A percentile compares a stretch with the other conserved stretches of the same genome.
These are phyloP conservation scores for Coracopsis vasa DNA, from an alignment of 2,113 vertebrate genomes.

Conservation along the genomic window DNA sequence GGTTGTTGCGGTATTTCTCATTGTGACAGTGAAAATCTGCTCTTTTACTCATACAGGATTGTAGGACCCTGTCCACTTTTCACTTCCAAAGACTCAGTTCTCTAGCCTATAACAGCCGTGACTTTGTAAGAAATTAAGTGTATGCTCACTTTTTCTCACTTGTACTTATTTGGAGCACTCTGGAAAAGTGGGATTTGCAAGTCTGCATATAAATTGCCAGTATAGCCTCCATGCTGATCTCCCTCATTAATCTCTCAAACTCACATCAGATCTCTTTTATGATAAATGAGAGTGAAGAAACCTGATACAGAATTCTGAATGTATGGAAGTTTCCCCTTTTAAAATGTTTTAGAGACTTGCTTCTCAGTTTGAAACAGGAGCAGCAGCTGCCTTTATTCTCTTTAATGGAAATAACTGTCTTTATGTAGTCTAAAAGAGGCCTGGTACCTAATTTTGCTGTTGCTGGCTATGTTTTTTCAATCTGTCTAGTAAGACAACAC, in stretches of 20 bases:
- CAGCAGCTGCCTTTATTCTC: not conserved
- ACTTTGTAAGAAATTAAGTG: not conserved
- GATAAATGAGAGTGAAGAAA: not conserved
- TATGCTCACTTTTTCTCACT: not conserved
- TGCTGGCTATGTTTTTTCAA: not conserved
- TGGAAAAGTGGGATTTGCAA: not conserved
- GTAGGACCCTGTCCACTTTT: not conserved
- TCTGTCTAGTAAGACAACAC: not conserved
- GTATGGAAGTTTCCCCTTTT: not conserved
- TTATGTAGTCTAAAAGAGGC: not conserved
- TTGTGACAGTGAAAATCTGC: not conserved
- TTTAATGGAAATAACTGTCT: not conserved
- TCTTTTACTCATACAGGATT: not conserved
- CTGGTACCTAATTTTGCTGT: not conserved
- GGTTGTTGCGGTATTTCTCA: rapidly evolving
- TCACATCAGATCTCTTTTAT: not conserved
- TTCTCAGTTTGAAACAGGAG: not conserved
- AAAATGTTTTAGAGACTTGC: not conserved
- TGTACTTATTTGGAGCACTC: not conserved
- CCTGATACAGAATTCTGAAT: not conserved
- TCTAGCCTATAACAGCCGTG: not conserved
- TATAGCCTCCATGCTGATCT: not conserved
- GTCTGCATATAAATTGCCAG: not conserved
- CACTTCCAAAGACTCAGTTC: not conserved
- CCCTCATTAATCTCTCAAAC: not conserved